Percentiles rank a stretch among this genome's conserved stretches.
phyloP scores from a whole-genome alignment of 1,140 invertebrate species.

The Aphidius gifuensis region DNA sequence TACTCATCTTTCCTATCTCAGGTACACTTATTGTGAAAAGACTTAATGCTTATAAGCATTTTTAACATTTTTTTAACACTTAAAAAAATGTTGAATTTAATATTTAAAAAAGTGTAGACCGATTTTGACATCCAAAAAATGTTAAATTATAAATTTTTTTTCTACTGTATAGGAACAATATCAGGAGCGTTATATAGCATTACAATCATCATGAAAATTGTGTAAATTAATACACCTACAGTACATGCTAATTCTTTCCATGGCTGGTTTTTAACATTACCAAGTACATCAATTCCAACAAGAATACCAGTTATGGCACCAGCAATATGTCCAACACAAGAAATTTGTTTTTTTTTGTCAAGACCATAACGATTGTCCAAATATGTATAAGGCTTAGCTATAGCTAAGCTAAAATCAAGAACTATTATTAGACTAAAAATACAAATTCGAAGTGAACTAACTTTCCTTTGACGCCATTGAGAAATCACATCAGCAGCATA shows the following conservation, averaged over 20 bases:
- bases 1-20: too few species aligned
- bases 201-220: constrained; percentile 71
- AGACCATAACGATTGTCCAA: constrained; percentile 73
- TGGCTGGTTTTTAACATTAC: constrained; percentile 80
- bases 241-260: constrained; percentile 86
- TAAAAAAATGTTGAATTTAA: too few species aligned
- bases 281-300: constrained; percentile 85
- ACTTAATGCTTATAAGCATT: too few species aligned
- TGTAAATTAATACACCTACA: constrained; percentile 73
- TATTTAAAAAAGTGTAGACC: too few species aligned
- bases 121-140: too few species aligned
- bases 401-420: constrained; percentile 81
- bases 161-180: too few species aligned
- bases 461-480: constrained; percentile 93
- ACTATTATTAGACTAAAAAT: constrained; percentile 72
- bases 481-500: constrained; percentile 95
- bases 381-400: constrained; percentile 45
- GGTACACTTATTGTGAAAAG: too few species aligned
- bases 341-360: constrained; percentile 67
- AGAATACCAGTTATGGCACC: constrained; percentile 86
- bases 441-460: constrained; percentile 73
- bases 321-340: constrained; percentile 85
- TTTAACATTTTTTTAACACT: too few species aligned
- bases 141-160: too few species aligned
- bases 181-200: constrained; percentile 68